Conservation (phyloP, 2,113 vertebrate genomes). For the Plecotus auritus region DNA sequence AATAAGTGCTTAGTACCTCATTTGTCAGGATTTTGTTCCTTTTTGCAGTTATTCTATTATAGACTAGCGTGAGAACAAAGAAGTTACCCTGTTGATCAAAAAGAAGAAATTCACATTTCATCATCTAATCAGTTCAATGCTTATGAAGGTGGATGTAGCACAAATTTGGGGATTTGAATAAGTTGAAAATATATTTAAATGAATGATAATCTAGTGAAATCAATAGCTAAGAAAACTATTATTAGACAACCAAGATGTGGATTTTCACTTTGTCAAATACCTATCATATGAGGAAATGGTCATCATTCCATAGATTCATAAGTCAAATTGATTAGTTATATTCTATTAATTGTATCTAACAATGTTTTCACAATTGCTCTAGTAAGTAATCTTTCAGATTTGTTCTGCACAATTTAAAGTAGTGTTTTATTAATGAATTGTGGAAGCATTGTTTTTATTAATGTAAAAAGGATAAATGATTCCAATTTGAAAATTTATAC, state of each 20-base stretch:
- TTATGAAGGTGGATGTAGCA: background rate
- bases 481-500: background rate
- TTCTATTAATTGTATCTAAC: background rate
- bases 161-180: background rate
- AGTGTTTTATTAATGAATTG: background rate
- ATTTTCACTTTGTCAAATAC: background rate
- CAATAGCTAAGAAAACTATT: background rate
- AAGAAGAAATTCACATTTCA: background rate
- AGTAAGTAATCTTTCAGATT: background rate
- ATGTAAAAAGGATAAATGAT: background rate
- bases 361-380: background rate
- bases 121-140: background rate
- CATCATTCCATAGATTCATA: background rate
- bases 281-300: background rate
- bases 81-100: background rate
- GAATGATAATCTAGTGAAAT: background rate
- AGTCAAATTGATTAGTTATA: background rate
- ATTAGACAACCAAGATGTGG: background rate
- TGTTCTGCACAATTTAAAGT: background rate
- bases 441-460: background rate
- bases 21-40: background rate
- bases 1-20: background rate
- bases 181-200: background rate
- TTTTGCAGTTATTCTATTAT: background rate
- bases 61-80: background rate